These are phyloP conservation scores for Choristoneura fumiferana DNA, from an alignment of 1,140 invertebrate species.

Conservation along the genomic window DNA sequence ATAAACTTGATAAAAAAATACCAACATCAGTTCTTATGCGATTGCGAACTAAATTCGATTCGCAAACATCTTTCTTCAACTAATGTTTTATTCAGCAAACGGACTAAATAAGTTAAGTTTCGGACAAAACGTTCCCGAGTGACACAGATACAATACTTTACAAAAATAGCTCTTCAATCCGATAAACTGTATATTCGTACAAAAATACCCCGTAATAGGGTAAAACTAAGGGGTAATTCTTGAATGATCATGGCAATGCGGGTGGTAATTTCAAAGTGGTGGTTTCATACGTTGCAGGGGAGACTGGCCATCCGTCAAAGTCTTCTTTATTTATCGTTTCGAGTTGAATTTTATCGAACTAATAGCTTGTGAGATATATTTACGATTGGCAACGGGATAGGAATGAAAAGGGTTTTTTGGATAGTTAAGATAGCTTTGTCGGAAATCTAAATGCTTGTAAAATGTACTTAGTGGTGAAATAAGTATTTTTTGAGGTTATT, in stretches of 20 bases:
- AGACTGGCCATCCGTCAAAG: conserved; percentile 74
- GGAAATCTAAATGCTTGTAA: neutral
- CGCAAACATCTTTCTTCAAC: conserved; percentile 56
- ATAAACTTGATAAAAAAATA: no score
- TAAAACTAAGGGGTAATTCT: no score
- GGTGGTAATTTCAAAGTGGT: conserved; percentile 32
- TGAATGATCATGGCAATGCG: no score
- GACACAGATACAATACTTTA: conserved; percentile 69
- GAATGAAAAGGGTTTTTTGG: conserved; percentile 62
- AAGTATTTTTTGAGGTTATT: no score
- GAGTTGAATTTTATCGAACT: conserved; percentile 77
- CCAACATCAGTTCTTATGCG: no score
- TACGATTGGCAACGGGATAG: conserved; percentile 67
- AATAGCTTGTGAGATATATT: conserved; percentile 73
- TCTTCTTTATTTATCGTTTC: conserved; percentile 76
- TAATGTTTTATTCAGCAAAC: conserved; percentile 73
- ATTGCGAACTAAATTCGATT: conserved; percentile 56
- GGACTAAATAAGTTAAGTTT: conserved; percentile 71
- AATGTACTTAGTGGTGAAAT: conserved; percentile 21
- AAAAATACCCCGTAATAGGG: neutral
- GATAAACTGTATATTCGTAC: neutral
- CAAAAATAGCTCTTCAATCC: conserved; percentile 31
- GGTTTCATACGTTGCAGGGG: conserved; percentile 62
- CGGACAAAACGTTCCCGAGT: conserved; percentile 74
- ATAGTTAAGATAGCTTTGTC: neutral